A percentile compares a stretch with the other conserved stretches of the same genome.
These are phyloP conservation scores for Saxidomus purpurata DNA, from an alignment of 1,140 invertebrate genomes.

Conservation along the genomic window DNA sequence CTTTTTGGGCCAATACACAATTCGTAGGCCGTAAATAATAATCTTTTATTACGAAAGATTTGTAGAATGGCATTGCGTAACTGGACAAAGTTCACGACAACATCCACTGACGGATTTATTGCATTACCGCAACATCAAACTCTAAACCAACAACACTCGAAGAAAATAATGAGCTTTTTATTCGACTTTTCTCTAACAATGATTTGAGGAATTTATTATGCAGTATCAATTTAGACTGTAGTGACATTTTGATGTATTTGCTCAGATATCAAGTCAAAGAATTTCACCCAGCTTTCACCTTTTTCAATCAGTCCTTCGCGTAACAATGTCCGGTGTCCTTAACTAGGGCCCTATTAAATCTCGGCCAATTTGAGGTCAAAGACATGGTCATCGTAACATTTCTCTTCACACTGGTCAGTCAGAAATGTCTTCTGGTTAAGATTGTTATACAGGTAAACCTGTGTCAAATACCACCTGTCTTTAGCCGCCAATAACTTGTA, in stretches of 20 bases:
- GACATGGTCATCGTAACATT: conserved; percentile 9
- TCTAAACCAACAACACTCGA: neutral
- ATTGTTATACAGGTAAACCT: too few species aligned
- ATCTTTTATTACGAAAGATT: too few species aligned
- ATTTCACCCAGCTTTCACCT: conserved; percentile 16
- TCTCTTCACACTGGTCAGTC: neutral
- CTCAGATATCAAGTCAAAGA: neutral
- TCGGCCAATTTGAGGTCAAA: conserved; percentile 23
- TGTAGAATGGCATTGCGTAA: too few species aligned
- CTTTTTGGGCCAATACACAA: too few species aligned
- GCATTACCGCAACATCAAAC: neutral
- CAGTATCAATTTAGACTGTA: conserved; percentile 11
- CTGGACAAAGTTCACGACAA: neutral
- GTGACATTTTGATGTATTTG: conserved; percentile 30
- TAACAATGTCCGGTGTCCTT: conserved; percentile 48
- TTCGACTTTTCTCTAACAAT: neutral
- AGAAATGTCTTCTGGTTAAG: too few species aligned
- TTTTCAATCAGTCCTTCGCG: neutral
- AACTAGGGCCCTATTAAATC: conserved; percentile 26
- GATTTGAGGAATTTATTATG: conserved; percentile 7
- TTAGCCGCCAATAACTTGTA: too few species aligned
- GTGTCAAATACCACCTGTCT: too few species aligned
- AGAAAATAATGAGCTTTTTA: neutral
- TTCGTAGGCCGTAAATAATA: too few species aligned
- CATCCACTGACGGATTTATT: neutral